Evolutionary conservation across 1,140 invertebrate species (phyloP), one percentile per base, ranked within the genome.

Genomic region (Himalopsyche phryganea): DNA sequence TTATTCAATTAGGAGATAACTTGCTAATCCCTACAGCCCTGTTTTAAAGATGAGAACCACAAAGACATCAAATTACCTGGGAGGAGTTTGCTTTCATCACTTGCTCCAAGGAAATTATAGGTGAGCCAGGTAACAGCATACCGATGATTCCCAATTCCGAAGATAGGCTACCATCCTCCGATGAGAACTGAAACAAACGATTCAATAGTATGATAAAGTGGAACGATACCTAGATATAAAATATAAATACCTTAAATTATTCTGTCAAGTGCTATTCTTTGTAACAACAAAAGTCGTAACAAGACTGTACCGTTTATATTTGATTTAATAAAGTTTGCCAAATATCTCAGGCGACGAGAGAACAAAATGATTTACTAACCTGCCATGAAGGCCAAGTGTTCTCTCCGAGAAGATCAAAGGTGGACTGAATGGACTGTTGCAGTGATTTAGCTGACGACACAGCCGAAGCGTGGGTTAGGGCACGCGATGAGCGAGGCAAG

Each of bases 81-180:
- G 19, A 6, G 2, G n/a, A 47, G 47, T 63, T 28, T 28, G 4
- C 23, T 28, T 28, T 28, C 23, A 5, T 3, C 23, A 69, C 68
- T 69, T 80, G 85, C 71, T 72, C 83, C 67, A 79, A 80, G 69
- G 71, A 81, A 68, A 80, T 71, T 41, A 92, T 78, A 0, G 88
- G 82, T 1, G 87, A 87, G 1, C 90, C 91, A 1, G 87, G 87
- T 36, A 92, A 68, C 11, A 92, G 69, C 55, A 89, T 77, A 6
- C 82, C 81, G 61, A 92, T 78, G 32, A 84, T 83, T 49, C 85
- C 81, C 0, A 87, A 71, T 9, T 73, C 70, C 0, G 70, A 71
- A 0, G 68, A 66, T 48, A 69, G 51, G 4, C 58, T 58, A 0
- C 45, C 33, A 9, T 66, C 65, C 18, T 42, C n/a, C 6, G 54